Evolutionary conservation across 1,140 invertebrate species (phyloP), one percentile per base, ranked within the genome.

Genomic region (Pogonus chalceus): DNA sequence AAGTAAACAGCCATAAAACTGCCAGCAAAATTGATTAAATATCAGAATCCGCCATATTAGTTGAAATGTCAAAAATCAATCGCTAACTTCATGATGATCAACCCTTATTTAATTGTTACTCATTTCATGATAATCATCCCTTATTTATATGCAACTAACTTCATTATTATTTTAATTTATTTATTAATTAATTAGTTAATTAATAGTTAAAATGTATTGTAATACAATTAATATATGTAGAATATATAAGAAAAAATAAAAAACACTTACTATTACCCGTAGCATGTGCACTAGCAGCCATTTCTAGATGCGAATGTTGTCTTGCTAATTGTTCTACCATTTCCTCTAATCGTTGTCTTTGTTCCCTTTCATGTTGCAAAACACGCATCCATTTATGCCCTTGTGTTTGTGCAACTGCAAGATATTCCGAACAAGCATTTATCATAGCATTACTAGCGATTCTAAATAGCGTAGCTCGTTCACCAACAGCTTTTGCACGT

Each of bases 401-500:
- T 55, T 94, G 90, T 7, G 80, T 83, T 60, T 92, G 84, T 4
- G 92, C 91, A 50, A 92, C 76, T 58, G 85, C 83, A 55, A 95
- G 76, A 72, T 94, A 97, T 53, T 98, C 92, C 18, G 81, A 81
- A 71, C 94, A 95, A 1, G 87, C 82, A 75, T 91, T 96, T 54
- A 97, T 90, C 91, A 98, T 96, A 18, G 90, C 88, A 74, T 87
- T 93, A 24, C 92, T 90, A 14, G 94, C 91, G 65, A 97, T 94
- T 52, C 92, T 79, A 71, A 96, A 96, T 2, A 95, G 76, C 1
- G 91, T 94, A 1, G 92, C 90, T 59, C 91, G 76, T 69, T 98
- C 95, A 59, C 85, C 88, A 37, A 94, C 83, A 56, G 87, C 80
- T 70, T 90, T 90, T 3, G 85, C 76, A 70, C 79, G 73, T 47